Conservation (phyloP, 2,113 vertebrate species). For the Catharus fuscescens region DNA sequence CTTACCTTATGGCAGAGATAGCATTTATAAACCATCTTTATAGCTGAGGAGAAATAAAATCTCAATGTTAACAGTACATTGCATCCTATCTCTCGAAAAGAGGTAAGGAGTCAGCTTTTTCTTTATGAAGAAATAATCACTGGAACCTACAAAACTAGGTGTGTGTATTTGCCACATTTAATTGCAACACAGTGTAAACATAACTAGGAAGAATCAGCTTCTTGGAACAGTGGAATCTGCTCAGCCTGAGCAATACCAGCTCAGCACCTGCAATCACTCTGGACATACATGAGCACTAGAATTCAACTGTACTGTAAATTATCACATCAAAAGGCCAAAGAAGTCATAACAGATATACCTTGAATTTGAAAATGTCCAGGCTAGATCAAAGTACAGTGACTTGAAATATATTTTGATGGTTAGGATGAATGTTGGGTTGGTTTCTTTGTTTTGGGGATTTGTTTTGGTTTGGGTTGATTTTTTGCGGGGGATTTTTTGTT, state of each 20-base stretch:
- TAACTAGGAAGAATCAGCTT: background rate
- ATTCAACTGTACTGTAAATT: conserved; percentile 53
- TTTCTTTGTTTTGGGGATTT: background rate
- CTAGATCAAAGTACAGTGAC: background rate
- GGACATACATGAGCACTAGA: conserved; percentile 47
- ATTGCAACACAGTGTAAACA: background rate
- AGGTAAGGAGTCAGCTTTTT: conserved; percentile 34
- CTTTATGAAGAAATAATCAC: background rate
- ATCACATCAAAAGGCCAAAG: conserved; percentile 45
- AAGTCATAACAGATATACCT: conserved; percentile 21
- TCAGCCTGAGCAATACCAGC: background rate
- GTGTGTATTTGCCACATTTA: background rate
- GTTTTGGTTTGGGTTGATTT: background rate
- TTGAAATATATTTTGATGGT: background rate
- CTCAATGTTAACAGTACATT: conserved; percentile 17
- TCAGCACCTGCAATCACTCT: background rate
- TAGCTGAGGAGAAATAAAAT: conserved; percentile 59
- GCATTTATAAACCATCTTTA: conserved; percentile 45
- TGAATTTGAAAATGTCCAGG: background rate
- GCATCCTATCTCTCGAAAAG: conserved; percentile 53
- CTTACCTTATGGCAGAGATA: conserved; percentile 64
- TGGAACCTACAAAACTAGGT: background rate
- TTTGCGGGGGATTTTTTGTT: background rate
- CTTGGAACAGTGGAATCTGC: background rate
- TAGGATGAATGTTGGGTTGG: background rate